Evolutionary conservation across 2,888 invertebrate genomes (phyloP).

Genomic region (Tethea ocularis): DNA sequence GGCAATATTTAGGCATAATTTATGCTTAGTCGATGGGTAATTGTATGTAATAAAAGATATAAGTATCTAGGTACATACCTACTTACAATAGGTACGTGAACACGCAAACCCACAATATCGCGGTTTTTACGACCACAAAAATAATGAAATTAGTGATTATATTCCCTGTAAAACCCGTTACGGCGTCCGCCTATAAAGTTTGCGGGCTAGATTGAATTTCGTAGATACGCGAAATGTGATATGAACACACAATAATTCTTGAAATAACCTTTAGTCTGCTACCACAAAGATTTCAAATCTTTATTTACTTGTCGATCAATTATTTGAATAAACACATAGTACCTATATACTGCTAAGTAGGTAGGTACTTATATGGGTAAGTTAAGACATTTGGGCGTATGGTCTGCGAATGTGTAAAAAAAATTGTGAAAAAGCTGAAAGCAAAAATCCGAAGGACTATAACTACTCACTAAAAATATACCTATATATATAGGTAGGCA

Average conservation of each 20-base stretch:
- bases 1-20: neutral
- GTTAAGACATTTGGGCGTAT: too few species aligned
- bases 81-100: slow-evolving; percentile 15
- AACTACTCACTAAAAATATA: too few species aligned
- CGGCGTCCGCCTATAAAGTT: slow-evolving; percentile 32
- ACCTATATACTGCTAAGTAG: too few species aligned
- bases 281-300: neutral
- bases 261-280: neutral
- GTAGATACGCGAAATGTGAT: slow-evolving; percentile 1
- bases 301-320: too few species aligned
- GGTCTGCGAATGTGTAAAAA: too few species aligned
- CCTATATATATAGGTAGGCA: too few species aligned
- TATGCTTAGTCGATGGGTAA: neutral
- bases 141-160: slow-evolving; percentile 72
- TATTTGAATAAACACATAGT: too few species aligned
- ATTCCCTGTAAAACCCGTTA: slow-evolving; percentile 43
- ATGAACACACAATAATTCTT: neutral
- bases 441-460: too few species aligned
- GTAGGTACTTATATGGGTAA: too few species aligned
- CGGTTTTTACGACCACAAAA: slow-evolving; percentile 60
- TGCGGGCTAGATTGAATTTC: neutral
- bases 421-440: too few species aligned
- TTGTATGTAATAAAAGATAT: neutral
- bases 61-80: neutral
- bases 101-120: slow-evolving; percentile 62